Percentiles rank a stretch among this genome's conserved stretches.
Evolutionary conservation across 2,888 invertebrate genomes (phyloP).

Genomic region (Kryphioiulus occultus): DNA sequence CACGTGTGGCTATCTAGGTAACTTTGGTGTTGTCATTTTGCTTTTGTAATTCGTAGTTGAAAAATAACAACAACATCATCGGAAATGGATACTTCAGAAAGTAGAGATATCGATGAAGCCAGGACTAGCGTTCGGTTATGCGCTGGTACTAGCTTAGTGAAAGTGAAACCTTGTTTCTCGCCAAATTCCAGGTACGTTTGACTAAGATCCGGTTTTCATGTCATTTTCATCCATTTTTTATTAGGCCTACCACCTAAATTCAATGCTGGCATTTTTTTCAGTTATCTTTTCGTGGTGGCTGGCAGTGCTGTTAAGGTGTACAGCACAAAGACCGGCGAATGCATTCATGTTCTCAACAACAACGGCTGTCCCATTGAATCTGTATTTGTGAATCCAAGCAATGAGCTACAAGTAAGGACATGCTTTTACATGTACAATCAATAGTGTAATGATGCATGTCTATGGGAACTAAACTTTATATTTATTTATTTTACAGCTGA

Average conservation of each 20-base stretch:
- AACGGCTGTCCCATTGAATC: conserved; percentile 61
- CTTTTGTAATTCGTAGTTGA: neutral
- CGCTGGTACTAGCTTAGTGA: conserved; percentile 46
- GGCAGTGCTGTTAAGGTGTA: conserved; percentile 70
- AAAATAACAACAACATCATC: neutral
- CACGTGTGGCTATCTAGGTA: neutral
- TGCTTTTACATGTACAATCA: neutral
- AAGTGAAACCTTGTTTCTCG: conserved; percentile 45
- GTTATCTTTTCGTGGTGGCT: conserved; percentile 69
- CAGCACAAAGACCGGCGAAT: conserved; percentile 72
- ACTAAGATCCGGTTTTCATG: neutral
- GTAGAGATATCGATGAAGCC: neutral
- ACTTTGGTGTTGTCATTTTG: neutral
- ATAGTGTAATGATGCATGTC: no score
- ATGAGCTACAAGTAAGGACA: conserved; percentile 44
- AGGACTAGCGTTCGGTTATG: neutral
- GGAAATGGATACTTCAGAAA: neutral
- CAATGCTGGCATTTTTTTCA: neutral
- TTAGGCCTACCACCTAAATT: neutral
- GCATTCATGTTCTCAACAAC: conserved; percentile 68
- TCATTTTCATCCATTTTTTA: neutral
- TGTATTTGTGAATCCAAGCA: conserved; percentile 42
- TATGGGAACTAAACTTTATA: no score
- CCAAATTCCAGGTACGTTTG: conserved; percentile 43
- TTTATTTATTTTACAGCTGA: conserved; percentile 48